A percentile compares a stretch with the other conserved stretches of the same genome.
These are phyloP conservation scores for Nasonia giraulti DNA, from an alignment of 1,140 invertebrate species.

Conservation along the genomic window DNA sequence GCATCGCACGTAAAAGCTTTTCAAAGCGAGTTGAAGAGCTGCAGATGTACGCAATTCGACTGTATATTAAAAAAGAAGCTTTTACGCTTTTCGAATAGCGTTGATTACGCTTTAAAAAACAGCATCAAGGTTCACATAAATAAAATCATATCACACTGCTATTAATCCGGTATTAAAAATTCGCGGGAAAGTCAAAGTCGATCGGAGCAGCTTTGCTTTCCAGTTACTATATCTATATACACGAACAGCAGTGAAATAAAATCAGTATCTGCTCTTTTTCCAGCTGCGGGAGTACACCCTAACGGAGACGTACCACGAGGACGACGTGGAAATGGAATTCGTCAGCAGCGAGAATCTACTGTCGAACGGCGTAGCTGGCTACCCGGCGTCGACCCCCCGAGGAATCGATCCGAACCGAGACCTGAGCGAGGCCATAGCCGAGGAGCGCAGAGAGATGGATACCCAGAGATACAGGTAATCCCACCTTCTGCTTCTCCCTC, in stretches of 20 bases:
- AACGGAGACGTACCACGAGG: conserved; percentile 89
- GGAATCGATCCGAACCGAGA: conserved; percentile 83
- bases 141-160: no score
- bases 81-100: no score
- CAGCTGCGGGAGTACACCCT: conserved; percentile 91
- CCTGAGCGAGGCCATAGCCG: conserved; percentile 84
- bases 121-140: no score
- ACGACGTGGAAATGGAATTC: conserved; percentile 82
- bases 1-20: not conserved
- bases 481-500: conserved; percentile 47
- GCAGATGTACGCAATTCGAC: not conserved
- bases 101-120: no score
- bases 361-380: conserved; percentile 74
- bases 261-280: conserved; percentile 57
- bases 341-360: conserved; percentile 82
- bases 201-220: no score
- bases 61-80: no score
- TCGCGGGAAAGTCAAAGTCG: no score
- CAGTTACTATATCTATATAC: no score
- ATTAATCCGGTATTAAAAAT: no score
- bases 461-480: conserved; percentile 73
- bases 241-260: not conserved
- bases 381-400: conserved; percentile 71
- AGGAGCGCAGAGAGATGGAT: conserved; percentile 82
- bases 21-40: not conserved